Base-by-base conservation (phyloP, 92 coral and sea anemone species). In the Isaurus tuberculatus region DNA sequence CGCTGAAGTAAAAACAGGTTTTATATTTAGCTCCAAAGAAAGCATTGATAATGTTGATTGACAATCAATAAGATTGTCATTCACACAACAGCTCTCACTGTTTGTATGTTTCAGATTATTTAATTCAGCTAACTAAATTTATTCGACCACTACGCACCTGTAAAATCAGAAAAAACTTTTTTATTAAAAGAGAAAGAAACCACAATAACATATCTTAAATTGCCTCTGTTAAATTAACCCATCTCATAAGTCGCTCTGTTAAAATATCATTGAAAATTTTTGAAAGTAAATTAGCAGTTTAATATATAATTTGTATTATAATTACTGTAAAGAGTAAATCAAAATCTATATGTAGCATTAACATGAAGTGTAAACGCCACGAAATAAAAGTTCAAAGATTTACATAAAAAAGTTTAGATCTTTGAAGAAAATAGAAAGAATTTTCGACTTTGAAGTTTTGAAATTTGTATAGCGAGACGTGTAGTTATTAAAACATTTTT, bases 21-120 rank as follows among this genome's bases (percentile, higher is more conserved):
- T 84, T 69, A 74, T 43, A 72, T 79, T 79, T 71, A 75, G 57
- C 74, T 61, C 84, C 87, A 63, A 87, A 86, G 91, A 91, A 89
- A 81, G 83, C 83, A 68, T 37, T 86, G 93, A 90, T 63, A 84
- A 79, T 81, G 83, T 79, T 89, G 98, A 89, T 87, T 94, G 98
- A 94, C 98, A 84, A 75, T 77, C n/a, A 84, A 63, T 85, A 65
- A 69, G 70, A 33, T 23, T 19, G 86, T 22, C 64, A 60, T 40
- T 80, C 73, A 73, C 13, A 34, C 63, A 17, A 68, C 44, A 32
- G 40, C 64, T 46, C 8, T 55, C 64, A 7, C 26, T 69, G 84
- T 74, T 89, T 74, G 73, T 42, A 55, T 72, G 80, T 85, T 89
- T 67, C 79, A 48, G 27, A 55, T 40, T 29, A 68, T 68, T 75